These are phyloP conservation scores for Cliona cf. orientalis DNA, from an alignment of 37 sponge, comb jelly and placozoan species.

Conservation along the genomic window DNA sequence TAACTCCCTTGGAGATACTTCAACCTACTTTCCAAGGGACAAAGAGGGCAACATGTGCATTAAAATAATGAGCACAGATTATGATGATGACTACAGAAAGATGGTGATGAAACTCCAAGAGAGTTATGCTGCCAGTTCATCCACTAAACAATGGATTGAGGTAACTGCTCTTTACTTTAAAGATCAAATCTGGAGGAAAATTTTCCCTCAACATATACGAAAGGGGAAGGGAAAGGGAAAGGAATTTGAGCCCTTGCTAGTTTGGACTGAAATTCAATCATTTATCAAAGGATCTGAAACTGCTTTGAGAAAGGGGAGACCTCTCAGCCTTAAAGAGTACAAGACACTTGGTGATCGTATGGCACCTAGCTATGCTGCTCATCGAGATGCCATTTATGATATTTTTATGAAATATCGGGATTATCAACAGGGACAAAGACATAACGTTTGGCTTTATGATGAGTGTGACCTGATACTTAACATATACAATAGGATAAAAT, in stretches of 20 bases:
- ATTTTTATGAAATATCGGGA: conserved; percentile 61
- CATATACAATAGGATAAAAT: conserved; percentile 40
- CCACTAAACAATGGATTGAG: neutral
- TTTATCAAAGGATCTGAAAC: conserved; percentile 79
- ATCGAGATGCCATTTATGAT: conserved; percentile 49
- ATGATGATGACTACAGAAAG: conserved; percentile 17
- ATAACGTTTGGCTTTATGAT: conserved; percentile 37
- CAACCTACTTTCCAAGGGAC: conserved; percentile 50
- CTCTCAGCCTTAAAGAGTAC: conserved; percentile 53
- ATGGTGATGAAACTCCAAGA: conserved; percentile 6
- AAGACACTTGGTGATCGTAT: conserved; percentile 45
- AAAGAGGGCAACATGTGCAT: conserved; percentile 34
- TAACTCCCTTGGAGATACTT: conserved; percentile 40
- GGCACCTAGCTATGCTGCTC: conserved; percentile 64
- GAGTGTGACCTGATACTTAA: conserved; percentile 75
- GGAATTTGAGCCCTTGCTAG: conserved; percentile 25
- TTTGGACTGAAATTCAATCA: conserved; percentile 88
- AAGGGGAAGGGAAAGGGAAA: too few species aligned
- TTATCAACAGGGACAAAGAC: neutral
- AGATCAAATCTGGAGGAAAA: conserved; percentile 23
- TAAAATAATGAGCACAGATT: conserved; percentile 44
- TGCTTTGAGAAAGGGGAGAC: conserved; percentile 50
- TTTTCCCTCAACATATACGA: neutral
- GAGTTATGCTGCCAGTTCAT: neutral
- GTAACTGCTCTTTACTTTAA: conserved; percentile 23